Evolutionary conservation across 2,113 vertebrate species (phyloP), one percentile per base, ranked within the genome.

Genomic region (Varanus komodoensis): DNA sequence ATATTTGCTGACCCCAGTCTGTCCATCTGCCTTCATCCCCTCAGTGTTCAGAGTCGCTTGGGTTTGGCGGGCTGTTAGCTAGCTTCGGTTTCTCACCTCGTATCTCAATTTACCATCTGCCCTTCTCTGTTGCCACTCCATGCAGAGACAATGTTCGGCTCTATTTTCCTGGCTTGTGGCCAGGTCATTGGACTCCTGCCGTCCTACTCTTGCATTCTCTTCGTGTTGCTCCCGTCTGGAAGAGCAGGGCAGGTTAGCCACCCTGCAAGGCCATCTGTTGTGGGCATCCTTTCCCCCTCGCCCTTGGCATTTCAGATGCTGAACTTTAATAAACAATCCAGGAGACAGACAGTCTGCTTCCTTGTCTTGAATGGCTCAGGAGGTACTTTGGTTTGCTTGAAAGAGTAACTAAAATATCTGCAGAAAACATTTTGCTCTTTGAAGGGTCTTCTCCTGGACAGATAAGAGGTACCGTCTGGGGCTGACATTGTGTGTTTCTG

Each of bases 31-130:
- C 88, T 71, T 84, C 25, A 61, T 71, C 89, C 86, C 38, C 86
- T 84, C 87, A 92, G 89, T 91, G 92, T 88, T 90, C 87, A 21
- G 83, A 94, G 87, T 95, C 93, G 81, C 89, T 94, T 95, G 93
- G 87, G 88, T 94, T 93, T 89, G 82, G 87, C 89, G 90, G 89
- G 38, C 87, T 89, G 87, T 92, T 87, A 89, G 89, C 91, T 94
- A 91, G 89, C 89, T n/a, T 93, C 1, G 7, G 78, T 94, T 95
- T 95, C 94, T 95, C 84, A 82, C 92, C 91, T 94, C 88, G 91
- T 92, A 91, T 93, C 93, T 95, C 95, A 93, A 95, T 96, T 95
- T 95, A 75, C 96, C 95, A 95, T 96, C 95, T 95, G 95, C 91
- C 89, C 32, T 74, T 95, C 91, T 92, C 86, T 89, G 19, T 88